Conservation (phyloP, 2,888 invertebrate genomes). For the Camptogramma bilineatum region DNA sequence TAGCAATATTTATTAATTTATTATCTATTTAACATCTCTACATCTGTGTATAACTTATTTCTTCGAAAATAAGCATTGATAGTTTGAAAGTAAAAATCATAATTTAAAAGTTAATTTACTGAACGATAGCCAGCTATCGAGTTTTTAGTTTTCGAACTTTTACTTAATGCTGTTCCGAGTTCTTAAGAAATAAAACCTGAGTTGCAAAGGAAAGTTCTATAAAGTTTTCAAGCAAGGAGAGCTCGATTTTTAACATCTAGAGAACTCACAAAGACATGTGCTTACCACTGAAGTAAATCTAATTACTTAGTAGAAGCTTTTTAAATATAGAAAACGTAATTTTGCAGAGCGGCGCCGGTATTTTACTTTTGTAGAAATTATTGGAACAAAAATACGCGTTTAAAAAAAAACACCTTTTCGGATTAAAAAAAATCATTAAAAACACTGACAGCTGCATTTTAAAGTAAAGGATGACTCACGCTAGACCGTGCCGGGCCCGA, state of each 20-base stretch:
- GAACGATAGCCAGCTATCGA: not conserved
- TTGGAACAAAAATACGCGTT: no score
- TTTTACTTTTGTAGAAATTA: no score
- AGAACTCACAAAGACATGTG: not conserved
- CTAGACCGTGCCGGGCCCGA: no score
- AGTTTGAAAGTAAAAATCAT: not conserved
- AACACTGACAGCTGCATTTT: no score
- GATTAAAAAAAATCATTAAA: no score
- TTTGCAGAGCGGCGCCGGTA: no score
- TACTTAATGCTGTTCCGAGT: not conserved
- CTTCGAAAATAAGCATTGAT: not conserved
- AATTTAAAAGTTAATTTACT: not conserved
- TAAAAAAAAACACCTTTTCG: no score
- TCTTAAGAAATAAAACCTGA: conserved; percentile 4
- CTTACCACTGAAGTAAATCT: not conserved
- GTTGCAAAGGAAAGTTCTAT: conserved; percentile 4
- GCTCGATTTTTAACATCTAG: conserved; percentile 18
- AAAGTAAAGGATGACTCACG: no score
- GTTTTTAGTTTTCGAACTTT: not conserved
- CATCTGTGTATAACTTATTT: no score
- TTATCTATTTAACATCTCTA: no score
- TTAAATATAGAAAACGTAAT: no score
- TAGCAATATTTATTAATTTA: no score
- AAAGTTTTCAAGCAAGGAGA: conserved; percentile 15
- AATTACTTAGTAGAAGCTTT: not conserved